Evolutionary conservation across 2,888 invertebrate species (phyloP).

Genomic region (Eupithecia exiguata): DNA sequence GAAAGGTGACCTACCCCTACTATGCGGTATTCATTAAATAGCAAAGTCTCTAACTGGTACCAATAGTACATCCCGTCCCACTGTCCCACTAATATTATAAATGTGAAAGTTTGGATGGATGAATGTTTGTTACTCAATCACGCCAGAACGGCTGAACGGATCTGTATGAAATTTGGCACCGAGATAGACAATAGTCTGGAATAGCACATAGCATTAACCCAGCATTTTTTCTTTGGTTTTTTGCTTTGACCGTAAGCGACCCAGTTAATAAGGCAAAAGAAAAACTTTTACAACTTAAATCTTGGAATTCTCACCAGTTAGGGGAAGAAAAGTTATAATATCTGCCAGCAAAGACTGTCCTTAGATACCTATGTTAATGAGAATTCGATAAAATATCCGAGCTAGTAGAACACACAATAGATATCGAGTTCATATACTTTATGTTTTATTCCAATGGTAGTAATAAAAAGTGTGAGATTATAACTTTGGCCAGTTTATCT

Average conservation of each 20-base stretch:
- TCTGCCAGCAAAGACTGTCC: neutral
- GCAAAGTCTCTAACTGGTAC: too few species aligned
- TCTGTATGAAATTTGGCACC: too few species aligned
- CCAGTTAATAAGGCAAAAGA: neutral
- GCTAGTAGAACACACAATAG: neutral
- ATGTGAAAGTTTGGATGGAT: too few species aligned
- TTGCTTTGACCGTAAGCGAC: neutral
- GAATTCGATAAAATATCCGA: neutral
- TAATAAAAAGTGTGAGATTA: neutral
- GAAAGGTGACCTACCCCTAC: too few species aligned
- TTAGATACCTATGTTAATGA: neutral
- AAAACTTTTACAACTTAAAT: neutral
- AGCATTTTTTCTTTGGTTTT: neutral
- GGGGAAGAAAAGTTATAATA: neutral
- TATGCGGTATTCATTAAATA: too few species aligned
- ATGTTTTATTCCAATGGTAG: constrained; percentile 3
- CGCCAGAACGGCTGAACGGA: too few species aligned
- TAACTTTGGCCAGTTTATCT: constrained; percentile 6
- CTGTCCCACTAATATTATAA: too few species aligned
- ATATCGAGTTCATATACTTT: constrained; percentile 2
- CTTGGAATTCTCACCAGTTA: neutral
- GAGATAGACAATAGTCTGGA: too few species aligned
- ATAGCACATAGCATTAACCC: too few species aligned
- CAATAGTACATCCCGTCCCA: too few species aligned
- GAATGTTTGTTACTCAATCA: too few species aligned